Evolutionary conservation across 2,797 vertebrate species (phyloP).

Genomic region (Myotis pilosus): DNA sequence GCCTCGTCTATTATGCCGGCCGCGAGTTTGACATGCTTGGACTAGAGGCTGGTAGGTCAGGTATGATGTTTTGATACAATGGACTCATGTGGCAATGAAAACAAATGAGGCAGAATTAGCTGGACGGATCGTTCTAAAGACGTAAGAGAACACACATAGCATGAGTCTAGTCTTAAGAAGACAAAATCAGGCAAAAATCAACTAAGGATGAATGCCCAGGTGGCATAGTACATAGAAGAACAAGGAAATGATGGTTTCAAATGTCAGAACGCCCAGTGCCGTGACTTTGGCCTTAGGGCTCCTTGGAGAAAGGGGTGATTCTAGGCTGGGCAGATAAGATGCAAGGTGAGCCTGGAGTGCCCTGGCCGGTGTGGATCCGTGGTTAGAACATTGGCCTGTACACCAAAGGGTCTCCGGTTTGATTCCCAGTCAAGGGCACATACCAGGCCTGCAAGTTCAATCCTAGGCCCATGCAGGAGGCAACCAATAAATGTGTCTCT

Average conservation of each 20-base stretch:
- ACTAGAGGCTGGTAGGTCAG: no score
- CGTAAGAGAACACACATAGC: not conserved
- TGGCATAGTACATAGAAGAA: not conserved
- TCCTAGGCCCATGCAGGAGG: no score
- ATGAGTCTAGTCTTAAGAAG: not conserved
- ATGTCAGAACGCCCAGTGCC: not conserved
- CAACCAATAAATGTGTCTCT: no score
- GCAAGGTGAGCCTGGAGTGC: not conserved
- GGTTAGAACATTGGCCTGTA: no score
- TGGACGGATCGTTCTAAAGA: not conserved
- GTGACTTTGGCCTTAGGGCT: not conserved
- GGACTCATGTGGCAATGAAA: not conserved
- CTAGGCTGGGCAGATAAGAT: not conserved
- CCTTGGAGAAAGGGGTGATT: not conserved
- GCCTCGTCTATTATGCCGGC: no score
- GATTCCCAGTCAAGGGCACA: no score
- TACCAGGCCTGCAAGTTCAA: no score
- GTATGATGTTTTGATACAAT: not conserved
- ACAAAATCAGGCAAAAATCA: not conserved
- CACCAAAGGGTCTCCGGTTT: no score
- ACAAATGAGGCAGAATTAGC: not conserved
- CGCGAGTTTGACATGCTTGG: no score
- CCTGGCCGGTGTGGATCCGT: no score
- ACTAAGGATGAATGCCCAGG: not conserved
- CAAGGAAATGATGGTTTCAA: not conserved